Conservation (phyloP, 2,797 vertebrate species). For the Scarus forsteni region DNA sequence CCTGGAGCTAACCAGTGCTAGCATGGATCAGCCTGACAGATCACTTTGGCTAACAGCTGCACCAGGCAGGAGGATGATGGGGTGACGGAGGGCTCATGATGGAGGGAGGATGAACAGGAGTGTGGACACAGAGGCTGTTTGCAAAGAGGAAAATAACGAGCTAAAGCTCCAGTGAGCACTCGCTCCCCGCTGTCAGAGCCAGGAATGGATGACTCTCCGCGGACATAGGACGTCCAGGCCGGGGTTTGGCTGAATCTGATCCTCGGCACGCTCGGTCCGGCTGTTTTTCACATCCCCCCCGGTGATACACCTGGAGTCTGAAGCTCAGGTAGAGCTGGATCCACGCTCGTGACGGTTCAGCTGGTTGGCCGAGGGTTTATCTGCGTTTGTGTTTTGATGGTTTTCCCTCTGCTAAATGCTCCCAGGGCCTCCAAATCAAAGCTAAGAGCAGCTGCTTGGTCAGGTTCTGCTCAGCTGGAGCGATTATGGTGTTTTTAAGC, state of each 20-base stretch:
- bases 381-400: slow-evolving; percentile 2
- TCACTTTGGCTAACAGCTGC: slow-evolving; percentile 17
- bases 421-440: slow-evolving; percentile 6
- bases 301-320: slow-evolving; percentile 4
- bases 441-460: slow-evolving; percentile 12
- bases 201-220: slow-evolving; percentile 64
- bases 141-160: slow-evolving; percentile 54
- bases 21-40: slow-evolving; percentile 38
- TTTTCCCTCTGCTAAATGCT: slow-evolving; percentile 22
- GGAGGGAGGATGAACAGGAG: slow-evolving; percentile 42
- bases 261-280: slow-evolving; percentile 57
- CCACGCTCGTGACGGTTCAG: slow-evolving; percentile 34
- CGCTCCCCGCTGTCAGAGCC: slow-evolving; percentile 48
- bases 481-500: slow-evolving; percentile 8
- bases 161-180: slow-evolving; percentile 68
- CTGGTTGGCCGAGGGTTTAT: slow-evolving; percentile 19
- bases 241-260: slow-evolving; percentile 49
- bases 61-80: slow-evolving; percentile 13
- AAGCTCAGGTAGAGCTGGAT: slow-evolving; percentile 18
- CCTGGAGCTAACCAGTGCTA: slow-evolving; percentile 28
- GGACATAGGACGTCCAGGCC: slow-evolving; percentile 50
- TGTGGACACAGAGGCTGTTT: slow-evolving; percentile 17
- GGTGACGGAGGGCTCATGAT: slow-evolving; percentile 10
- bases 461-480: slow-evolving; percentile 5
- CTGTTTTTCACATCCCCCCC: slow-evolving; percentile 65